Evolutionary conservation across 2,113 vertebrate species (phyloP), one percentile per base, ranked within the genome.

Genomic region (Syngnathoides biaculeatus): DNA sequence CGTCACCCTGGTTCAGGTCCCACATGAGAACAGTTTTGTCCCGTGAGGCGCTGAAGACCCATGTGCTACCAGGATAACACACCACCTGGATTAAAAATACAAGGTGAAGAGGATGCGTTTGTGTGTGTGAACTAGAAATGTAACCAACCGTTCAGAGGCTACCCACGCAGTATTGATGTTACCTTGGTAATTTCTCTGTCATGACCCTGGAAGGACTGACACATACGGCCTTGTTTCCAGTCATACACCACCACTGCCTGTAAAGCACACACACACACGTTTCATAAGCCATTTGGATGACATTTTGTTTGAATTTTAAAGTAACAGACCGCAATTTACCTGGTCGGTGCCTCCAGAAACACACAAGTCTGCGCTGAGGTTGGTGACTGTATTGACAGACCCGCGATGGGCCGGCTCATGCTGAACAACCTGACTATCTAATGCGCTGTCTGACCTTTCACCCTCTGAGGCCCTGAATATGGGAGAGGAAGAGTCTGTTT

Each of bases 131-230:
- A 9, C 5, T 26, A 12, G 11, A 22, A 10, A 52, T 72, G 26
- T 43, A 14, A 27, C 38, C 27, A 58, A 19, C 52, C 19, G 1
- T 45, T 66, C 75, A n/a, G 61, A 13, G 22, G 12, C 14, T 0
- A 26, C 60, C n/a, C 0, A 43, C 40, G 62, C 52, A 42, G n/a
- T 63, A 72, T 39, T 69, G 53, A 73, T 1, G 38, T 86, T 93
- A 98, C 97, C 97, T 98, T 98, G 75, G 95, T 97, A 78, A 99
- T 91, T 85, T 98, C 96, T 26, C 89, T 91, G 70, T 93, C 90
- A 69, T 99, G 97, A 63, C 95, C 95, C 38, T 83, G 17, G 80
- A 98, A 95, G 20, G 88, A 91, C 85, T 77, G 93, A 82, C 95
- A 93, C 79, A 86, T 80, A 1, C 85, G 88, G 72, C 96, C 94